phyloP scores from a whole-genome alignment of 2,888 invertebrate genomes.

The Protonemura montana region DNA sequence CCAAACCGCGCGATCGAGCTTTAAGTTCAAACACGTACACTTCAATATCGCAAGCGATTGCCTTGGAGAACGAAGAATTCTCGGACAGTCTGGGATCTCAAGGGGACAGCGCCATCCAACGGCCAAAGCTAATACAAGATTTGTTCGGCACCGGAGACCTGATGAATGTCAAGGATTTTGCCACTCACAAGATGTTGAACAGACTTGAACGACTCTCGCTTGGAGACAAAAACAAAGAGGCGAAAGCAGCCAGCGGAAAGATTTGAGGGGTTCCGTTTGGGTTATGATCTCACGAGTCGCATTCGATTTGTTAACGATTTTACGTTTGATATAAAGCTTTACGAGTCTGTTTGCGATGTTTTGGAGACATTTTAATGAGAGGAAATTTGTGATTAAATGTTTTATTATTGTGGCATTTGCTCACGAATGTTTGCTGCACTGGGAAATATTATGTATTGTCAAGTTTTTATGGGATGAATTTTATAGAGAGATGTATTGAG shows the following conservation, averaged over 20 bases:
- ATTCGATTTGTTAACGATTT: not conserved
- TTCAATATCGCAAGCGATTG: not conserved
- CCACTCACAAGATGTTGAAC: not conserved
- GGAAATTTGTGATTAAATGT: not conserved
- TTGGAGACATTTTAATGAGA: not conserved
- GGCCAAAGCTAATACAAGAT: constrained; percentile 36
- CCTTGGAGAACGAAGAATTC: not conserved
- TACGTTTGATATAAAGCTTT: not conserved
- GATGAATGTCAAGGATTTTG: not conserved
- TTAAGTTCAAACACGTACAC: not conserved
- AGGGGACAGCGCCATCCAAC: not conserved
- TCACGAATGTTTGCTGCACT: not conserved
- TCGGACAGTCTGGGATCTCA: not conserved
- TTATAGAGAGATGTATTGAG: not conserved
- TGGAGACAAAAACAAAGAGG: constrained; percentile 16
- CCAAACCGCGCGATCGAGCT: not conserved
- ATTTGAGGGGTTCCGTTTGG: not conserved
- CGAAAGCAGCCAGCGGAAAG: not conserved
- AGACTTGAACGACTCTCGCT: not conserved
- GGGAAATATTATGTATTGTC: not conserved
- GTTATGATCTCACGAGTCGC: not conserved
- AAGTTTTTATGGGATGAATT: too few relatives aligned
- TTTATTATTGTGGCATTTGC: not conserved
- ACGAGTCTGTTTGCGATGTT: not conserved
- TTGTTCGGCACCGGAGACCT: constrained; percentile 31